Evolutionary conservation across 2,113 vertebrate genomes (phyloP).

Genomic region (Sylvicapra grimmia): DNA sequence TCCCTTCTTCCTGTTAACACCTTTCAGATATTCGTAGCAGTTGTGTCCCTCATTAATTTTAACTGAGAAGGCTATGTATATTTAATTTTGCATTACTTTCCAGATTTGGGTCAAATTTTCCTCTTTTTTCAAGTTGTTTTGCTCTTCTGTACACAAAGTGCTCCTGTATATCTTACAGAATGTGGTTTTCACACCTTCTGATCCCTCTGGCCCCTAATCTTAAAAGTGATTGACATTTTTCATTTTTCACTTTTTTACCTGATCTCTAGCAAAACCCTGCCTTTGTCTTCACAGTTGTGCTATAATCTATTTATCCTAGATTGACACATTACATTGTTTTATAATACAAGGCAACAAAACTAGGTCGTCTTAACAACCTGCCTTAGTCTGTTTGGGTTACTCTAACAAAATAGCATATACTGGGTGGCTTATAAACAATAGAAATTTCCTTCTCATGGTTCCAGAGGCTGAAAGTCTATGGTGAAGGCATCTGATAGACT

Average conservation of each 20-base stretch:
- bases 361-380: background rate
- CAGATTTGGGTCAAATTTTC: slow-evolving; percentile 16
- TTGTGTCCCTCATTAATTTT: slow-evolving; percentile 62
- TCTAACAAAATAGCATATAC: background rate
- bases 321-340: background rate
- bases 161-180: background rate
- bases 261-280: background rate
- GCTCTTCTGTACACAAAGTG: background rate
- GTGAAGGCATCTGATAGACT: background rate
- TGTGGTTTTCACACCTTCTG: background rate
- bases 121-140: background rate
- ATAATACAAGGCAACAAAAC: background rate
- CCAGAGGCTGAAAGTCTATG: background rate
- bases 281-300: background rate
- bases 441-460: background rate
- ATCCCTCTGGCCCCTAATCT: background rate
- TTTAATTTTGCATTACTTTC: slow-evolving; percentile 45
- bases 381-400: background rate
- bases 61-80: slow-evolving; percentile 45
- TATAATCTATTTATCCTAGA: background rate
- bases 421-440: background rate
- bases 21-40: slow-evolving; percentile 63
- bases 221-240: background rate
- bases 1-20: slow-evolving; percentile 60
- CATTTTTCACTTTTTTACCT: background rate